A percentile compares a stretch with the other conserved stretches of the same genome.
Evolutionary conservation across 2,797 vertebrate species (phyloP).

Genomic region (Thunnus albacares): DNA sequence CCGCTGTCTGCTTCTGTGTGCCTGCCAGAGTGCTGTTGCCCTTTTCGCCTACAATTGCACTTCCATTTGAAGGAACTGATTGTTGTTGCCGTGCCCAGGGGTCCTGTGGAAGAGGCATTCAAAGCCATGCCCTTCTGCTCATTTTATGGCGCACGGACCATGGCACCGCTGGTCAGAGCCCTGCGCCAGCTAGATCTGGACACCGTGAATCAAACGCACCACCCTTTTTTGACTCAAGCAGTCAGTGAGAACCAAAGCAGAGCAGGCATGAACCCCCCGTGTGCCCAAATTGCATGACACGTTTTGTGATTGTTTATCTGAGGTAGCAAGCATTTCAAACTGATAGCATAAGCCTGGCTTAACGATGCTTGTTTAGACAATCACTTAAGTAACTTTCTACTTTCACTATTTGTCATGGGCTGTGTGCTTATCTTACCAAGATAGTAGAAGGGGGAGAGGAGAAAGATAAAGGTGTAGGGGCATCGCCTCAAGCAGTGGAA

Average conservation of each 20-base stretch:
- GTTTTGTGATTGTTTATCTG: constrained; percentile 32
- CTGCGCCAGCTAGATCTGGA: constrained; percentile 46
- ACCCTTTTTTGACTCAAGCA: constrained; percentile 25
- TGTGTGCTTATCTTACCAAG: constrained; percentile 45
- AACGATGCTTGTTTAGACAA: constrained; percentile 32
- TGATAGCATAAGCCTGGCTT: neutral
- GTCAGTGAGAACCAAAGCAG: constrained; percentile 20
- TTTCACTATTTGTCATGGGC: constrained; percentile 29
- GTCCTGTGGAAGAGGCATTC: constrained; percentile 57
- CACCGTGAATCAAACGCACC: constrained; percentile 37
- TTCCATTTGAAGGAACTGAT: constrained; percentile 75
- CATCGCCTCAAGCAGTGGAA: constrained; percentile 36
- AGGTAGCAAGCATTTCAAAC: constrained; percentile 10
- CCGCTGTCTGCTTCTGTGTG: constrained; percentile 42
- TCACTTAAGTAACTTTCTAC: constrained; percentile 14
- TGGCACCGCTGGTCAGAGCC: constrained; percentile 39
- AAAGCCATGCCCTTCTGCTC: constrained; percentile 66
- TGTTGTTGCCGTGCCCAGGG: constrained; percentile 68
- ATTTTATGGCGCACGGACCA: constrained; percentile 71
- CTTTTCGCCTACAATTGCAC: constrained; percentile 72
- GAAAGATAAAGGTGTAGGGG: constrained; percentile 28
- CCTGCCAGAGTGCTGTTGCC: constrained; percentile 68
- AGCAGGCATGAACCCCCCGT: neutral
- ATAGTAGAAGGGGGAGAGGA: neutral
- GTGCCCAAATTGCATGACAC: constrained; percentile 2